A percentile compares a stretch with the other conserved stretches of the same genome.
These are phyloP conservation scores for Tromatobia lineatoria DNA, from an alignment of 2,888 invertebrate species.

Conservation along the genomic window DNA sequence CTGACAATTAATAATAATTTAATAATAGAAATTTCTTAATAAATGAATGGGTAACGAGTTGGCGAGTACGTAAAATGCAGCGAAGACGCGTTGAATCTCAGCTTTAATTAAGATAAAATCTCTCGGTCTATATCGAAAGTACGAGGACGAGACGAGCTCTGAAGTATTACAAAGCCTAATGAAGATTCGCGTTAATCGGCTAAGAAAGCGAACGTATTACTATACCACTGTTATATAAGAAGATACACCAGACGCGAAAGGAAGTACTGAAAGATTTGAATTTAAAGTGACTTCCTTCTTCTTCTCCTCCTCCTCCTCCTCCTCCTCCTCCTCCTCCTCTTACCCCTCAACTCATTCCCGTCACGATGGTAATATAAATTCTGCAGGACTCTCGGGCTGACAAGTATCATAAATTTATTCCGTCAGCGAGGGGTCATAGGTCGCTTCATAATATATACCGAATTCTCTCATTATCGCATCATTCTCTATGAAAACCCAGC, in stretches of 20 bases:
- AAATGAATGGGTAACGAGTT: conserved; percentile 29
- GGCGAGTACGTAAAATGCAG: conserved; percentile 19
- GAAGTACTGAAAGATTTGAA: conserved; percentile 61
- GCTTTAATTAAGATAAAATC: conserved; percentile 78
- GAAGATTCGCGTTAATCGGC: conserved; percentile 69
- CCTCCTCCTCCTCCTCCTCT: conserved; percentile 13
- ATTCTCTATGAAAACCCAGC: conserved; percentile 38
- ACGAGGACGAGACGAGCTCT: conserved; percentile 28
- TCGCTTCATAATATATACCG: conserved; percentile 35
- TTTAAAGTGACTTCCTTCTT: conserved; percentile 62
- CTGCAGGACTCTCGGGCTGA: conserved; percentile 50
- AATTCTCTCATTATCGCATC: conserved; percentile 44
- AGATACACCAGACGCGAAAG: conserved; percentile 23
- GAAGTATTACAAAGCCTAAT: conserved; percentile 62
- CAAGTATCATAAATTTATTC: conserved; percentile 62
- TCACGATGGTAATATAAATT: conserved; percentile 62
- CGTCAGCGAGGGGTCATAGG: conserved; percentile 30
- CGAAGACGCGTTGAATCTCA: conserved; percentile 57
- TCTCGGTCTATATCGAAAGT: conserved; percentile 42
- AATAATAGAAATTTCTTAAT: conserved; percentile 49
- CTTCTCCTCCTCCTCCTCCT: conserved; percentile 4
- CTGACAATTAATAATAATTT: conserved; percentile 52
- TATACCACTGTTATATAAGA: conserved; percentile 35
- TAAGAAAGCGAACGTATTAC: conserved; percentile 45
- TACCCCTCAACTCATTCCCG: conserved; percentile 37